Conservation (phyloP, 2,888 invertebrate species). For the Polydrusus pterygomalis region DNA sequence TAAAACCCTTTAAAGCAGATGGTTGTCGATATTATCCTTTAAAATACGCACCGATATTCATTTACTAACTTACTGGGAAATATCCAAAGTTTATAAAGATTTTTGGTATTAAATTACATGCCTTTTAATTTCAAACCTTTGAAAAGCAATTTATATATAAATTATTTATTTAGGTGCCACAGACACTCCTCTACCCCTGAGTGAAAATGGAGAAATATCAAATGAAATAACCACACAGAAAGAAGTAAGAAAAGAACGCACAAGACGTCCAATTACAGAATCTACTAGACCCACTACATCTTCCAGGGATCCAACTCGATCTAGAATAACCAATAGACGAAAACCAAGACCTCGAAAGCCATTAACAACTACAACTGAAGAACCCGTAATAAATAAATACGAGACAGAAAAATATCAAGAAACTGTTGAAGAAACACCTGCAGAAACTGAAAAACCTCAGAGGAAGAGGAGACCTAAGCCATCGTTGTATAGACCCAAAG, state of each 20-base stretch:
- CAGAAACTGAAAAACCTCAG: conserved; percentile 59
- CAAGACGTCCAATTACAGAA: conserved; percentile 52
- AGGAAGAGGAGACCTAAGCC: conserved; percentile 60
- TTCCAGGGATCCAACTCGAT: conserved; percentile 52
- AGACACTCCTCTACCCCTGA: conserved; percentile 39
- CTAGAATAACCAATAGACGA: conserved; percentile 57
- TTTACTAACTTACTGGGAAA: too few species aligned
- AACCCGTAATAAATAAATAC: conserved; percentile 59
- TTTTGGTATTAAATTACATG: too few species aligned
- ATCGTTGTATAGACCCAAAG: conserved; percentile 23
- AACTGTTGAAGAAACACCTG: conserved; percentile 56
- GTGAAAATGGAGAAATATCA: conserved; percentile 59
- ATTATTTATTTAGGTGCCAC: conserved; percentile 33
- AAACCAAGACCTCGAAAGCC: conserved; percentile 59
- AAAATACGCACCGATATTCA: too few species aligned
- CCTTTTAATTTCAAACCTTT: too few species aligned
- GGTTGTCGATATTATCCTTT: too few species aligned
- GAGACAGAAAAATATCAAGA: conserved; percentile 63
- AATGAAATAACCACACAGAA: conserved; percentile 62
- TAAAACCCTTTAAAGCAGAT: too few species aligned
- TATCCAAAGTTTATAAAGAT: too few species aligned
- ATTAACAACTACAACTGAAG: conserved; percentile 58
- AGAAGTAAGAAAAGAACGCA: conserved; percentile 49
- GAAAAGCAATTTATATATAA: too few species aligned
- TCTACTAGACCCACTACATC: conserved; percentile 53